These are phyloP conservation scores for Misgurnus mizolepis DNA, from an alignment of 2,113 vertebrate genomes.

Conservation along the genomic window DNA sequence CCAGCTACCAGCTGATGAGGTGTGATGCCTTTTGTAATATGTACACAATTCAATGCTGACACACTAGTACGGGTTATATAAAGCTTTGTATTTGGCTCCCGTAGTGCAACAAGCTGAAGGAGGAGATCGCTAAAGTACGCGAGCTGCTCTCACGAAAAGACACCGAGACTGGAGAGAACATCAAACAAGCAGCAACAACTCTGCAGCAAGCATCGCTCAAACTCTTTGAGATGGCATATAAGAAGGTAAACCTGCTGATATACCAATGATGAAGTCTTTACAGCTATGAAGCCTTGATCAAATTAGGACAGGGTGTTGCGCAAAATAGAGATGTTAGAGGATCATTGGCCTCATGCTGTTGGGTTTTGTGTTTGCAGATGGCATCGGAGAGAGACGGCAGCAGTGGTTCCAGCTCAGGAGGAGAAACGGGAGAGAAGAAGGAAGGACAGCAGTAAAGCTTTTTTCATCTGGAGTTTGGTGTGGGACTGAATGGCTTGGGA, in stretches of 20 bases:
- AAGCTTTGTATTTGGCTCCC: conserved; percentile 13
- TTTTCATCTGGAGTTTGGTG: conserved; percentile 58
- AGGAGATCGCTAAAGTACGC: conserved; percentile 91
- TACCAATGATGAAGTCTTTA: background rate
- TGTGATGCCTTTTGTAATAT: conserved; percentile 51
- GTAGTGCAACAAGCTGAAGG: conserved; percentile 92
- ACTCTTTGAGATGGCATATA: conserved; percentile 99
- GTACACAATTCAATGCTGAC: background rate
- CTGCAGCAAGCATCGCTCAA: conserved; percentile 96
- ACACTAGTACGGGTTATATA: too few relatives aligned
- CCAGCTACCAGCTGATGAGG: conserved; percentile 94
- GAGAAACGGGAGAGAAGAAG: conserved; percentile 87
- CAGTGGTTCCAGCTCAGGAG: conserved; percentile 68
- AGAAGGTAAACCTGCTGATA: conserved; percentile 81
- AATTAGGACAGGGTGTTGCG: too few relatives aligned
- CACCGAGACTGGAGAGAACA: conserved; percentile 91
- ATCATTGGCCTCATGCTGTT: too few relatives aligned
- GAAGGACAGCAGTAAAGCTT: conserved; percentile 88
- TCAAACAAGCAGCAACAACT: conserved; percentile 87
- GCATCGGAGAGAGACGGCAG: conserved; percentile 89
- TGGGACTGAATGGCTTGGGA: conserved; percentile 75
- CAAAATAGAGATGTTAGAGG: too few relatives aligned
- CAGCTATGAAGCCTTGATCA: too few relatives aligned
- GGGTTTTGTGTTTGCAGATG: conserved; percentile 78
- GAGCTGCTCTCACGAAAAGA: conserved; percentile 93